phyloP scores from a whole-genome alignment of 2,797 vertebrate genomes.

The Hippopotamyrus pictus region DNA sequence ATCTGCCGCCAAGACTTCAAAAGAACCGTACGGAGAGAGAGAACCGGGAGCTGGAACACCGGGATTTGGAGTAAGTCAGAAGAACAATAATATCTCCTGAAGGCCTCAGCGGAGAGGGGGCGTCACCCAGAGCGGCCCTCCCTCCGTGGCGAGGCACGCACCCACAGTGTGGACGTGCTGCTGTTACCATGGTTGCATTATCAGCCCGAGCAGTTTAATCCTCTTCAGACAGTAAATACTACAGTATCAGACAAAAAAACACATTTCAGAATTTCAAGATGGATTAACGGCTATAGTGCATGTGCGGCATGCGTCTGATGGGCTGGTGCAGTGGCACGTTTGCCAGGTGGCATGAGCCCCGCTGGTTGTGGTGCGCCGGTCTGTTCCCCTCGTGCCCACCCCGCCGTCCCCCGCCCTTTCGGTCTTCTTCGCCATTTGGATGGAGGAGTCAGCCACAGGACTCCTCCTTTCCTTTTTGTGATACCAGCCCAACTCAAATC shows the following conservation, averaged over 20 bases:
- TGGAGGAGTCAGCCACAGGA: neutral
- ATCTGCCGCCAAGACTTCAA: neutral
- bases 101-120: neutral
- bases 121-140: neutral
- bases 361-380: neutral
- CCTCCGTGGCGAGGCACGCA: neutral
- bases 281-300: neutral
- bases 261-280: neutral
- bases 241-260: neutral
- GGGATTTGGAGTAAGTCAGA: neutral
- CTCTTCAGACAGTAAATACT: neutral
- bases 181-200: neutral
- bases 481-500: neutral
- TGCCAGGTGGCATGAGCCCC: neutral
- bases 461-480: neutral
- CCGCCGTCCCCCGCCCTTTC: neutral
- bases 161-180: neutral
- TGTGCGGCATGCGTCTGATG: neutral
- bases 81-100: neutral
- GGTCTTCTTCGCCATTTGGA: neutral
- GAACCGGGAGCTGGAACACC: neutral
- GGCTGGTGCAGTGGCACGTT: too few relatives aligned
- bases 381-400: too few relatives aligned
- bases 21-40: neutral
- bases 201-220: neutral